These are phyloP conservation scores for Idaea straminata DNA, from an alignment of 2,888 invertebrate species.

Conservation along the genomic window DNA sequence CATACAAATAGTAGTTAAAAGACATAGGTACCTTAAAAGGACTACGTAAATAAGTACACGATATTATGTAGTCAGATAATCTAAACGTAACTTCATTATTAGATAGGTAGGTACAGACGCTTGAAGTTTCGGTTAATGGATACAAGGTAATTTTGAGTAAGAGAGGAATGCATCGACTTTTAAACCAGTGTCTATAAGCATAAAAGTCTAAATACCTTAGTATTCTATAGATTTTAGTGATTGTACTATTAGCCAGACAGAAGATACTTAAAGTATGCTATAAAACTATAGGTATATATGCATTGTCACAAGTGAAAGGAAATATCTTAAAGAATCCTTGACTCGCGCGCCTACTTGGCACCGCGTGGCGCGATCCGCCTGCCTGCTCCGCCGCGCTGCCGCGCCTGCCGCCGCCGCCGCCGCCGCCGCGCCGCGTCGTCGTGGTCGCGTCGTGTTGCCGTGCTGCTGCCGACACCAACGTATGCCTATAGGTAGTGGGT, in stretches of 20 bases:
- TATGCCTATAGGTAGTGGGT: not conserved
- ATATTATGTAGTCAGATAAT: not conserved
- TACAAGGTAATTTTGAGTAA: constrained; percentile 1
- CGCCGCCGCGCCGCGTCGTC: constrained; percentile 7
- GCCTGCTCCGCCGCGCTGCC: constrained; percentile 18
- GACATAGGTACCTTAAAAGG: too few species aligned
- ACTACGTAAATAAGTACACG: too few species aligned
- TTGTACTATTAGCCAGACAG: not conserved
- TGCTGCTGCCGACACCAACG: not conserved
- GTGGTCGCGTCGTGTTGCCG: not conserved
- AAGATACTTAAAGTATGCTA: not conserved
- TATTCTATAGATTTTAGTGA: not conserved
- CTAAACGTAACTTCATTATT: not conserved
- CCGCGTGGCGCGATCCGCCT: constrained; percentile 32
- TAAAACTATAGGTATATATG: constrained; percentile 18
- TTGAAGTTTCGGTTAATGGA: constrained; percentile 3
- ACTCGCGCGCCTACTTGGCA: constrained; percentile 66
- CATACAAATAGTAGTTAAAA: too few species aligned
- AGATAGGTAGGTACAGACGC: not conserved
- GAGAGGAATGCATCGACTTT: not conserved
- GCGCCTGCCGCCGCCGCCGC: constrained; percentile 17
- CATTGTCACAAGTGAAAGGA: constrained; percentile 79
- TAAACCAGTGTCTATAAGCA: not conserved
- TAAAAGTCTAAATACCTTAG: not conserved
- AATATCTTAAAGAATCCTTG: constrained; percentile 78